phyloP scores from a whole-genome alignment of 2,113 vertebrate genomes.

The Etheostoma spectabile region DNA sequence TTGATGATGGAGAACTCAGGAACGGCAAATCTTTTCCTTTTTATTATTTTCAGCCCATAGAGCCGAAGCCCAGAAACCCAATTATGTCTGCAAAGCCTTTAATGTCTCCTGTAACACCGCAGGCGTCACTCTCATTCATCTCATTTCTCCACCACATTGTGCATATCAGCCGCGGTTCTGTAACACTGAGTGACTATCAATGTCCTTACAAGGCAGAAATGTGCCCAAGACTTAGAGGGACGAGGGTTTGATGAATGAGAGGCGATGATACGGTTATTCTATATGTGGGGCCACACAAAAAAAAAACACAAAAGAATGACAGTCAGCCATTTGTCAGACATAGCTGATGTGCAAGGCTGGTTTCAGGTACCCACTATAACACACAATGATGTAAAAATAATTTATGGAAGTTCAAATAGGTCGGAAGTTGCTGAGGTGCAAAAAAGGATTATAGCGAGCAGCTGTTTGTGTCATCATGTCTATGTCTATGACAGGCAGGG shows the following conservation, averaged over 20 bases:
- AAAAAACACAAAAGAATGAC: not conserved
- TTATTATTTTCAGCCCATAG: conserved; percentile 22
- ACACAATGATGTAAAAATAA: not conserved
- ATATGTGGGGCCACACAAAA: not conserved
- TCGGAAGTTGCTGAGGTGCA: not conserved
- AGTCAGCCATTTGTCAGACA: conserved; percentile 21
- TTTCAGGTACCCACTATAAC: not conserved
- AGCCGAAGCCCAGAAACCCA: conserved; percentile 56
- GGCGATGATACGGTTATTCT: conserved; percentile 35
- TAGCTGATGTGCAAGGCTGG: not conserved
- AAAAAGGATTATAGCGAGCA: too few relatives aligned
- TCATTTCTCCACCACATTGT: conserved; percentile 38
- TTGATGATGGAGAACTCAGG: conserved; percentile 46
- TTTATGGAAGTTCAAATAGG: conserved; percentile 4
- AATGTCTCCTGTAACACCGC: conserved; percentile 49
- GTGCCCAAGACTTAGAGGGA: conserved; percentile 8
- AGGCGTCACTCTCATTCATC: conserved; percentile 45
- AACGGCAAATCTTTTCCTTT: not conserved
- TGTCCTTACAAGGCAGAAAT: conserved; percentile 37
- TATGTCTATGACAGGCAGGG: too few relatives aligned
- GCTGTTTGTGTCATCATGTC: too few relatives aligned
- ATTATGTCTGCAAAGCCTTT: conserved; percentile 65
- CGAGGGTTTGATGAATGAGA: conserved; percentile 33
- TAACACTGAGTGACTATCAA: conserved; percentile 22
- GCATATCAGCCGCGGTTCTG: conserved; percentile 27